Evolutionary conservation across 2,888 invertebrate species (phyloP).

Genomic region (Embidobia sp.): DNA sequence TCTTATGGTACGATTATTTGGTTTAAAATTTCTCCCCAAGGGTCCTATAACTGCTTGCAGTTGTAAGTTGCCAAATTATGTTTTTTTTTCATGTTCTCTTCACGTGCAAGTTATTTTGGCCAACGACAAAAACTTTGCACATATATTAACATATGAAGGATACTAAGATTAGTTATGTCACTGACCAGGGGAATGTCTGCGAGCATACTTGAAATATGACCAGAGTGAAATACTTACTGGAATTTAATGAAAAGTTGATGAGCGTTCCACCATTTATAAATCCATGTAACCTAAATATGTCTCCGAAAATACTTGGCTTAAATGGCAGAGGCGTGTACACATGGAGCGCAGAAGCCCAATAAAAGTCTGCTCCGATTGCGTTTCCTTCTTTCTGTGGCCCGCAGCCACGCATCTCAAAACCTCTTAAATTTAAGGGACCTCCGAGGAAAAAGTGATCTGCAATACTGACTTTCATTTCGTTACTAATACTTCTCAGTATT

Average conservation of each 20-base stretch:
- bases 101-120: no score
- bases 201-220: no score
- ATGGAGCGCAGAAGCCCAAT: slow-evolving; percentile 94
- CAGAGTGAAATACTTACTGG: no score
- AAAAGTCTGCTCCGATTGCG: slow-evolving; percentile 89
- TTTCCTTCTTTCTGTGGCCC: slow-evolving; percentile 92
- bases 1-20: no score
- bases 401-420: slow-evolving; percentile 93
- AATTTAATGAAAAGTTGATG: slow-evolving; percentile 82
- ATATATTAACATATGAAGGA: no score
- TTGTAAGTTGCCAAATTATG: no score
- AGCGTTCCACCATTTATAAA: slow-evolving; percentile 95
- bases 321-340: slow-evolving; percentile 95
- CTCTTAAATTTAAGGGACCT: slow-evolving; percentile 93
- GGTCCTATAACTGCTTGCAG: no score
- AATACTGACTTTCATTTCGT: slow-evolving; percentile 84
- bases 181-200: no score
- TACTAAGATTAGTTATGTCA: no score
- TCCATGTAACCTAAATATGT: slow-evolving; percentile 92
- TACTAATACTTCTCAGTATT: slow-evolving; percentile 85
- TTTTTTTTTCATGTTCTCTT: no score
- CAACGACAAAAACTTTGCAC: no score
- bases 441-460: slow-evolving; percentile 93
- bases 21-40: no score
- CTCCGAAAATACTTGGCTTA: slow-evolving; percentile 90